A percentile compares a stretch with the other conserved stretches of the same genome.
Evolutionary conservation across 2,797 vertebrate species (phyloP).

Genomic region (Platyrinchus mystaceus): DNA sequence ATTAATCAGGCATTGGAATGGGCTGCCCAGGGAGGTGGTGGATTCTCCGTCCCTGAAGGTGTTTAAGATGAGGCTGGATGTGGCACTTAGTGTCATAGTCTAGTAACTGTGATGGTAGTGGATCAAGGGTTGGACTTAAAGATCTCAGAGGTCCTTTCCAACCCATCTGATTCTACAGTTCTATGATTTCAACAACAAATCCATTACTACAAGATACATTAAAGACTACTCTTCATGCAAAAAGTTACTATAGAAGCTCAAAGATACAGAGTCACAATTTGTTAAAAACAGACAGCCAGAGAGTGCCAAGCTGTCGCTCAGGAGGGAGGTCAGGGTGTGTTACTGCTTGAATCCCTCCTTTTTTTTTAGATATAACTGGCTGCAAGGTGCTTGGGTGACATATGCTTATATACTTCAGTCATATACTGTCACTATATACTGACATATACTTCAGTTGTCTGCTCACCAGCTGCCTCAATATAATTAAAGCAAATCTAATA

Average conservation of each 20-base stretch:
- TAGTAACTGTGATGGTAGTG: too few relatives aligned
- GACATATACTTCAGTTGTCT: background rate
- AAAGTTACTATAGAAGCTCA: background rate
- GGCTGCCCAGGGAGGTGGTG: too few relatives aligned
- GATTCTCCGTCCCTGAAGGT: too few relatives aligned
- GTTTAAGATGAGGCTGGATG: too few relatives aligned
- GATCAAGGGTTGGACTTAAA: too few relatives aligned
- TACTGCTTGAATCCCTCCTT: background rate
- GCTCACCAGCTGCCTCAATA: background rate
- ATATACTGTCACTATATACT: too few relatives aligned
- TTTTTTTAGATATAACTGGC: accelerated
- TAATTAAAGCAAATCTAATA: background rate
- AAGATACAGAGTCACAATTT: background rate
- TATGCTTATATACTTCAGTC: too few relatives aligned
- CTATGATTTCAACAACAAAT: background rate
- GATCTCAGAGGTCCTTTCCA: too few relatives aligned
- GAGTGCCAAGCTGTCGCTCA: background rate
- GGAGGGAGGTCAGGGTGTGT: background rate
- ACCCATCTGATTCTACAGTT: too few relatives aligned
- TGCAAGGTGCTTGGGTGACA: background rate
- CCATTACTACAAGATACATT: background rate
- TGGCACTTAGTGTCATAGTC: too few relatives aligned
- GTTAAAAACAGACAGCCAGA: background rate
- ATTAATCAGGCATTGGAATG: background rate
- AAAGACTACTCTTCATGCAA: background rate